These are phyloP conservation scores for Drosophila barbarae DNA, from an alignment of 2,888 invertebrate species.

Conservation along the genomic window DNA sequence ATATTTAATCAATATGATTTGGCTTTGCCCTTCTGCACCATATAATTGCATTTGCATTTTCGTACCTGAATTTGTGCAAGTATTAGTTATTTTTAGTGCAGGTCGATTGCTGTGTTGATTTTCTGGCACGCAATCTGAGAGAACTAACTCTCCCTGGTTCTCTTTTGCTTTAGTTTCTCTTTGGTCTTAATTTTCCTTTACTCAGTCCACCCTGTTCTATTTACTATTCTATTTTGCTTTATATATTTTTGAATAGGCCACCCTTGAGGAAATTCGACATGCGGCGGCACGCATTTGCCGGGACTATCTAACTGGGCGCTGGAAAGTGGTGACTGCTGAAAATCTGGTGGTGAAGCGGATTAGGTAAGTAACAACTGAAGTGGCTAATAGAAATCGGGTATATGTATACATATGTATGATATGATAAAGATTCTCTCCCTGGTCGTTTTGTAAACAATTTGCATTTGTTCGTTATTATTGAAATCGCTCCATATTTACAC, in stretches of 20 bases:
- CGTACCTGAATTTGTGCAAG: conserved; percentile 12
- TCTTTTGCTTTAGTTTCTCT: conserved; percentile 15
- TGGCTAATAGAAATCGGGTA: not conserved
- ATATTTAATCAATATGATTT: conserved; percentile 30
- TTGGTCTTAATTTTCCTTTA: not conserved
- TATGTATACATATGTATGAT: no score
- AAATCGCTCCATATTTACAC: no score
- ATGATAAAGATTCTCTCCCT: no score
- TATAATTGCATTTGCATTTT: conserved; percentile 41
- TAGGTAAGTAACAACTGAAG: conserved; percentile 82
- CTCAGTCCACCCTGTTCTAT: not conserved
- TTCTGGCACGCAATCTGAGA: conserved; percentile 24
- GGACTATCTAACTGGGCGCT: conserved; percentile 93
- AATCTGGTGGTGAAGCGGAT: conserved; percentile 90
- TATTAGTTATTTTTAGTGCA: conserved; percentile 38
- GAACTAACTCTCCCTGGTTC: not conserved
- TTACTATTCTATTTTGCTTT: conserved; percentile 2
- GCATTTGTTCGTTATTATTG: no score
- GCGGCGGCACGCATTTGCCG: conserved; percentile 92
- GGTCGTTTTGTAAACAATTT: no score
- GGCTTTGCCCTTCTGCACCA: not conserved
- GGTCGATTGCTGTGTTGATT: conserved; percentile 50
- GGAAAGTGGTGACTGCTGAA: conserved; percentile 90
- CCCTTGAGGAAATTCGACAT: conserved; percentile 86
- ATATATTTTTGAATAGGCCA: conserved; percentile 61